Evolutionary conservation across 2,113 vertebrate species (phyloP).

Genomic region (Bubo bubo): DNA sequence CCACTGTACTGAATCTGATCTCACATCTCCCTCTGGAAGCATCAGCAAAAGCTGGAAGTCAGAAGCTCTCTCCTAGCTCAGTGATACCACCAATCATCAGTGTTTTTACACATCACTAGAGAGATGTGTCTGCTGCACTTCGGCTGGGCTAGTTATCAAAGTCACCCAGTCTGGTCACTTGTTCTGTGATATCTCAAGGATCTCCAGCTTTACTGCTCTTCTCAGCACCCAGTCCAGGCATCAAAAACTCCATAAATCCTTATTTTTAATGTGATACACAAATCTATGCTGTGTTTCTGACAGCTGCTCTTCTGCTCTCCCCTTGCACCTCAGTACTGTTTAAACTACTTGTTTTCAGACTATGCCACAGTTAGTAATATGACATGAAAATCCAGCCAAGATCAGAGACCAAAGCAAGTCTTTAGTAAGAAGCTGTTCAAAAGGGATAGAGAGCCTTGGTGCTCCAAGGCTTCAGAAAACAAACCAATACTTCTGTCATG

Average conservation of each 20-base stretch:
- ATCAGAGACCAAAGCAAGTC: not conserved
- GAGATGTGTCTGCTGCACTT: not conserved
- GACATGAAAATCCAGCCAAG: not conserved
- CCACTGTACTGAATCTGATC: not conserved
- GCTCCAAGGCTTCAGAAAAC: not conserved
- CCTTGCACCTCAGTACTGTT: not conserved
- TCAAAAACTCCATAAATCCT: not conserved
- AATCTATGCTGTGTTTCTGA: not conserved
- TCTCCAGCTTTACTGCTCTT: not conserved
- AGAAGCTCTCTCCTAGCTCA: not conserved
- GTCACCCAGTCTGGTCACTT: not conserved
- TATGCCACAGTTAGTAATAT: not conserved
- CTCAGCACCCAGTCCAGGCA: not conserved
- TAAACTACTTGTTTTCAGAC: not conserved
- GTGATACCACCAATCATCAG: not conserved
- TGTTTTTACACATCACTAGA: not conserved
- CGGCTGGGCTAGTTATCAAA: rapidly evolving
- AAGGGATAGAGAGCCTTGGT: not conserved
- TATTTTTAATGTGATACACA: not conserved
- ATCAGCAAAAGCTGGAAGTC: not conserved
- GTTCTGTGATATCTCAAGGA: not conserved
- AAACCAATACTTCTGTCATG: not conserved
- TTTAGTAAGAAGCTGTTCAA: not conserved
- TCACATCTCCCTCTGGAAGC: not conserved
- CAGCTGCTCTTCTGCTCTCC: not conserved